phyloP scores from a whole-genome alignment of 2,888 invertebrate genomes.

The Pharmacophagus antenor region DNA sequence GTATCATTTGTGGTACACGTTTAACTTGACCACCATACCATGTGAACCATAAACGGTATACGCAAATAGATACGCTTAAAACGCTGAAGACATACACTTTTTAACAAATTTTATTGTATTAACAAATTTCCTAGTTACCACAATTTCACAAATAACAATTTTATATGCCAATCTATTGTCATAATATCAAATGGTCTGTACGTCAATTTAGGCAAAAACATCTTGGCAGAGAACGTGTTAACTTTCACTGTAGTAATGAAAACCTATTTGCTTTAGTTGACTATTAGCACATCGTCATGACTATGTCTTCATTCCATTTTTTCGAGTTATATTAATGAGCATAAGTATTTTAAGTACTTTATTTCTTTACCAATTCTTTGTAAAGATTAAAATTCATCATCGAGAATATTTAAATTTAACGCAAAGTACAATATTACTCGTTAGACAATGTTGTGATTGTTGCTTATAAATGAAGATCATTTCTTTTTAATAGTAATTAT shows the following conservation, averaged over 20 bases:
- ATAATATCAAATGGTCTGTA: too few species aligned
- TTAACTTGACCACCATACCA: too few species aligned
- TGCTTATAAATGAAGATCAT: neutral
- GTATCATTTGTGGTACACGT: too few species aligned
- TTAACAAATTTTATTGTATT: too few species aligned
- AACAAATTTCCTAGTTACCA: too few species aligned
- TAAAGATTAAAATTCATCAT: neutral
- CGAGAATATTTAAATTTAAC: neutral
- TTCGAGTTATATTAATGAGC: neutral
- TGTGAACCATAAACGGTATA: too few species aligned
- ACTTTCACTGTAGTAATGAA: neutral
- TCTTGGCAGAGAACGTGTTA: too few species aligned
- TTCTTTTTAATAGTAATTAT: slow-evolving; percentile 1
- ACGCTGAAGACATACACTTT: too few species aligned
- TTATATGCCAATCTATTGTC: too few species aligned
- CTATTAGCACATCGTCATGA: slow-evolving; percentile 7
- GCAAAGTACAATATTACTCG: neutral
- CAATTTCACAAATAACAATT: too few species aligned
- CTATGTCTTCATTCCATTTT: neutral
- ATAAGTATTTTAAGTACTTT: neutral
- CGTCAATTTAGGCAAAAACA: too few species aligned
- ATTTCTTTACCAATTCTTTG: neutral
- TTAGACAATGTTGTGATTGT: neutral
- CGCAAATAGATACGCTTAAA: too few species aligned
- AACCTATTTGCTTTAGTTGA: slow-evolving; percentile 11